Percentiles rank a stretch among this genome's conserved stretches.
These are phyloP conservation scores for Chionomys nivalis DNA, from an alignment of 2,113 vertebrate species.

Conservation along the genomic window DNA sequence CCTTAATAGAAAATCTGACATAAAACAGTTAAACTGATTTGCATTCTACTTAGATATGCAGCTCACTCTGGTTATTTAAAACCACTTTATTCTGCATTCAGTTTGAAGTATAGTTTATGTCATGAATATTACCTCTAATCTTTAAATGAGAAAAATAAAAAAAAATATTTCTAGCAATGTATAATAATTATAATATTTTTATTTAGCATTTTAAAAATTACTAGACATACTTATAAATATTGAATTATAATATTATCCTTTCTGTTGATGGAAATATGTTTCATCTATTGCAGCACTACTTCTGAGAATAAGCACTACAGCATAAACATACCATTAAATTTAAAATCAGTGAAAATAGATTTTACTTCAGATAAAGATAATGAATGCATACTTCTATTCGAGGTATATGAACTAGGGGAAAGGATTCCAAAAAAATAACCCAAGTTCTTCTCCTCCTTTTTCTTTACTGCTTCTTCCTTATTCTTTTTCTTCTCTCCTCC, in stretches of 20 bases:
- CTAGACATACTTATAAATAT: constrained; percentile 60
- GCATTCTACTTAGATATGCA: constrained; percentile 50
- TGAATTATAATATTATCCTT: constrained; percentile 64
- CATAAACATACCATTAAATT: constrained; percentile 58
- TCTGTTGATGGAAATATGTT: constrained; percentile 61
- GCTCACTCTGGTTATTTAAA: constrained; percentile 66
- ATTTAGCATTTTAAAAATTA: constrained; percentile 60
- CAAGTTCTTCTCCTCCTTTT: background rate
- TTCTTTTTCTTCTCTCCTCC: background rate
- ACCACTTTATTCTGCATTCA: constrained; percentile 57
- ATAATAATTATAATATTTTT: constrained; percentile 71
- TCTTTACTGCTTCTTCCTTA: background rate
- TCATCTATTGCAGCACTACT: constrained; percentile 57
- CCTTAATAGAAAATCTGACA: constrained; percentile 48
- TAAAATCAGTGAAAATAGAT: constrained; percentile 66
- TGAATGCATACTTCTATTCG: constrained; percentile 46
- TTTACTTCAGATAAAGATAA: constrained; percentile 58
- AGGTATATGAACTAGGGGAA: background rate
- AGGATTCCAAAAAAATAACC: background rate
- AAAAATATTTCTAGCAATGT: constrained; percentile 65
- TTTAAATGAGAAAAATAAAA: constrained; percentile 68
- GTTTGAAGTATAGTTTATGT: constrained; percentile 66
- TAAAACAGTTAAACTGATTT: constrained; percentile 68
- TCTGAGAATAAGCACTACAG: constrained; percentile 70
- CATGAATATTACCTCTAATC: constrained; percentile 66